Evolutionary conservation across 2,888 invertebrate species (phyloP).

Genomic region (Podotricha telesiphe): DNA sequence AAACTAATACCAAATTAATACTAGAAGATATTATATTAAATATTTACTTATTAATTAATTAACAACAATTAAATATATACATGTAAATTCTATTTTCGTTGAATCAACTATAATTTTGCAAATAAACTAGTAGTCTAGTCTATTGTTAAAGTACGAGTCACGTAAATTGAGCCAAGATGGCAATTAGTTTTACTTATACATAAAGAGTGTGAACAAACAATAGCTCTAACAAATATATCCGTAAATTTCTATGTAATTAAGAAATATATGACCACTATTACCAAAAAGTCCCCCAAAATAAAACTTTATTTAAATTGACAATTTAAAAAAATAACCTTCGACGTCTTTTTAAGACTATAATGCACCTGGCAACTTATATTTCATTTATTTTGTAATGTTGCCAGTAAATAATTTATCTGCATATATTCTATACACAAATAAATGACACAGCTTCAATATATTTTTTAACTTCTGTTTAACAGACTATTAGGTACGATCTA

Average conservation of each 20-base stretch:
- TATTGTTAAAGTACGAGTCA: background rate
- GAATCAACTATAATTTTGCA: background rate
- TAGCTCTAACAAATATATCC: background rate
- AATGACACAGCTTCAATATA: conserved; percentile 9
- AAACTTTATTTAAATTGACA: background rate
- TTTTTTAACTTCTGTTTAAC: conserved; percentile 38
- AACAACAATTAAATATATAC: background rate
- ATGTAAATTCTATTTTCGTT: conserved; percentile 4
- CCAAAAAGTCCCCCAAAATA: background rate
- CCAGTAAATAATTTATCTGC: background rate
- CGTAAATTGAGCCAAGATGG: background rate
- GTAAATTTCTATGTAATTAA: background rate
- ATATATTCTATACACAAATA: conserved; percentile 10
- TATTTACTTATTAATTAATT: background rate
- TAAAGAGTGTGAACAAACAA: background rate
- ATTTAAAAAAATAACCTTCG: conserved; percentile 7
- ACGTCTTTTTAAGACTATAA: background rate
- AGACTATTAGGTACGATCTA: conserved; percentile 45
- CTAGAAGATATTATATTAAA: background rate
- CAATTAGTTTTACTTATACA: background rate
- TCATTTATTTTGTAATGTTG: background rate
- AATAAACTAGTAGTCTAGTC: background rate
- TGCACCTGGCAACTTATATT: background rate
- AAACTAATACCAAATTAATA: conserved; percentile 8
- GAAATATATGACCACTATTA: conserved; percentile 5